phyloP scores from a whole-genome alignment of 2,113 vertebrate species.

The Mobula birostris region DNA sequence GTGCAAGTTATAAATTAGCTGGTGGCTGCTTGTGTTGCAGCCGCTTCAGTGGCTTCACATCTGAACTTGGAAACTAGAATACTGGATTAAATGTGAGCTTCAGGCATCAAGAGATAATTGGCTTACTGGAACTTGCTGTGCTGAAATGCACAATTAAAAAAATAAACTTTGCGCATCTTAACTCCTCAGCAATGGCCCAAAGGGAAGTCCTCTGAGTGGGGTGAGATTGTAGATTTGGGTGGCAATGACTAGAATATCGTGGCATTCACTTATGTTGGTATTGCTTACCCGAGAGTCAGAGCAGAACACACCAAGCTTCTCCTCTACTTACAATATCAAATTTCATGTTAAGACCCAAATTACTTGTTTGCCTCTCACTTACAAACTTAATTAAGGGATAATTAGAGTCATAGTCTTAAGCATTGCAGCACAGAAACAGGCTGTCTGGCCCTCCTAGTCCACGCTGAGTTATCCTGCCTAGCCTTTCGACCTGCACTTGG shows the following conservation, averaged over 20 bases:
- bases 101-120: not conserved
- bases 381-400: not conserved
- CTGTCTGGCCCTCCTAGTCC: too few relatives aligned
- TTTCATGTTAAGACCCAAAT: not conserved
- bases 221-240: not conserved
- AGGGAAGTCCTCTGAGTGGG: not conserved
- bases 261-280: not conserved
- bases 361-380: too few relatives aligned
- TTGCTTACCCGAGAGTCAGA: not conserved
- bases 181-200: not conserved
- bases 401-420: not conserved
- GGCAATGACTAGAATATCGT: not conserved
- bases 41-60: not conserved
- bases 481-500: too few relatives aligned
- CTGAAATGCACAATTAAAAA: not conserved
- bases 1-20: not conserved
- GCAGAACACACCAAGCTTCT: not conserved
- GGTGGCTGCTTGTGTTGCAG: not conserved
- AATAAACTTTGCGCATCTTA: not conserved
- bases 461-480: too few relatives aligned
- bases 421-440: too few relatives aligned
- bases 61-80: not conserved
- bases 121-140: not conserved
- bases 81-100: not conserved
- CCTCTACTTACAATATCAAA: not conserved